Evolutionary conservation across 2,113 vertebrate species (phyloP).

Genomic region (Ariopsis seemanni): DNA sequence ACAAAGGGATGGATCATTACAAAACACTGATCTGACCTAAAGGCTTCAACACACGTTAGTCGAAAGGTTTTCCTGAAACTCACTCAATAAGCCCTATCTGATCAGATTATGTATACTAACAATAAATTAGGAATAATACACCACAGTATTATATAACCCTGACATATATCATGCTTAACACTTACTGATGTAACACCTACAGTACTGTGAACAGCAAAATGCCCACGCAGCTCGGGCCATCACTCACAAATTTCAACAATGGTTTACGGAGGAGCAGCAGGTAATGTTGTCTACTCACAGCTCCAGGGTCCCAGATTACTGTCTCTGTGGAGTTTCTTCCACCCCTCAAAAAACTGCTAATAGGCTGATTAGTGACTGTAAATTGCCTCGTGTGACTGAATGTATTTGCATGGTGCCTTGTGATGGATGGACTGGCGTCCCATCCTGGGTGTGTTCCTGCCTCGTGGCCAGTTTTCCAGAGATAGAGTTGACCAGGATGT

Average conservation of each 20-base stretch:
- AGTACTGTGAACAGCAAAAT: neutral
- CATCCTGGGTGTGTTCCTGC: neutral
- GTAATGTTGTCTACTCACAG: neutral
- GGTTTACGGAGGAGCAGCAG: neutral
- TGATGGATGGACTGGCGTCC: neutral
- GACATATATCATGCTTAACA: neutral
- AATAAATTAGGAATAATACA: neutral
- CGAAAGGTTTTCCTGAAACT: conserved; percentile 36
- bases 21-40: conserved; percentile 27
- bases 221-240: neutral
- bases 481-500: neutral
- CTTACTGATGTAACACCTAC: neutral
- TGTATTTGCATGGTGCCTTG: neutral
- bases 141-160: neutral
- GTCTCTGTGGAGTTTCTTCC: neutral
- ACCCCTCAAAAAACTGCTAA: too few species aligned
- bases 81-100: neutral
- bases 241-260: neutral
- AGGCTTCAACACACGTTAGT: conserved; percentile 46
- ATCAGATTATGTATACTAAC: neutral
- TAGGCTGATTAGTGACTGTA: neutral
- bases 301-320: neutral
- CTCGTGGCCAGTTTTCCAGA: neutral
- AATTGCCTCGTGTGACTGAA: neutral
- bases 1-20: conserved; percentile 36